Percentiles rank a stretch among this genome's conserved stretches.
These are phyloP conservation scores for Emydocephalus ijimae DNA, from an alignment of 2,113 vertebrate species.

Conservation along the genomic window DNA sequence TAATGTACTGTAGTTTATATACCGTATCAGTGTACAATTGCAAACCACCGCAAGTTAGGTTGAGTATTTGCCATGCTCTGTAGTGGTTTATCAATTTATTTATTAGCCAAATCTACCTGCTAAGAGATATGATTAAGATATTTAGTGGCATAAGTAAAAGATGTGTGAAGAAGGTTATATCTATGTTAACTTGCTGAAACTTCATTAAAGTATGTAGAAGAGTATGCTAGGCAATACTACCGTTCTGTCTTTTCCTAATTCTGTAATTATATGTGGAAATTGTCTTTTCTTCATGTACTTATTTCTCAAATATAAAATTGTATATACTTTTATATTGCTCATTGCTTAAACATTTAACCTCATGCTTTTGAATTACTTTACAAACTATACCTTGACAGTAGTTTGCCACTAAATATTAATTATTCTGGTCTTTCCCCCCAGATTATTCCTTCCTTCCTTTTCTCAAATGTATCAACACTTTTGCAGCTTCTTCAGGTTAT, in stretches of 20 bases:
- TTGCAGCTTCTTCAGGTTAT: conserved; percentile 18
- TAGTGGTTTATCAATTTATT: not conserved
- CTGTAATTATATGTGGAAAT: not conserved
- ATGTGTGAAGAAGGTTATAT: not conserved
- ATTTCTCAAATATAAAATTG: not conserved
- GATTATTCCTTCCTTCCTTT: conserved; percentile 11
- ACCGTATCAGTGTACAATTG: not conserved
- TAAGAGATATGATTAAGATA: not conserved
- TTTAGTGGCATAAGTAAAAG: not conserved
- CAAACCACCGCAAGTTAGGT: not conserved
- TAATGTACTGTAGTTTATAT: not conserved
- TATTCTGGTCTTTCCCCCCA: conserved; percentile 9
- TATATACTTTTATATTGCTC: not conserved
- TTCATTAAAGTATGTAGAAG: not conserved
- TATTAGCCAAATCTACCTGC: not conserved
- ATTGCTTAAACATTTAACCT: not conserved
- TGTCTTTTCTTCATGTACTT: not conserved
- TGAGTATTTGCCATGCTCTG: conserved; percentile 1
- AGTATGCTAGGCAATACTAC: not conserved
- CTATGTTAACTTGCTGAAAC: not conserved
- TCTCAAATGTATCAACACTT: not conserved
- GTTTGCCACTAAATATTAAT: conserved; percentile 1
- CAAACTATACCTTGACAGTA: not conserved
- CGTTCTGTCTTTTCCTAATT: not conserved
- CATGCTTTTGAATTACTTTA: conserved; percentile 7